Evolutionary conservation across 2,888 invertebrate species (phyloP).

Genomic region (Eledone cirrhosa): DNA sequence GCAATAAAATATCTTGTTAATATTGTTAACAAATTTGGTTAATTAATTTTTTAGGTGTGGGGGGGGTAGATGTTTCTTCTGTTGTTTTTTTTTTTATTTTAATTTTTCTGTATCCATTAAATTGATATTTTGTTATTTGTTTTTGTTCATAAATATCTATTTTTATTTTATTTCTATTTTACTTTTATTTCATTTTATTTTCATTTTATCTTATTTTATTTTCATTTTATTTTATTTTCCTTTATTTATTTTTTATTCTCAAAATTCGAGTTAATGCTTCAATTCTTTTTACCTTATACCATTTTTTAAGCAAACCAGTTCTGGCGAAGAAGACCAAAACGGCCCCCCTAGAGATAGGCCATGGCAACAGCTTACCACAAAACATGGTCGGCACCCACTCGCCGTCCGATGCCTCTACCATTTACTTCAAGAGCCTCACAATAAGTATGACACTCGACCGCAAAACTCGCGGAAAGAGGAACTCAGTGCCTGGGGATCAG

Average conservation of each 20-base stretch:
- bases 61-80: too few relatives aligned
- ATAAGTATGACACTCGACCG: constrained; percentile 57
- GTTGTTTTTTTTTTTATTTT: too few relatives aligned
- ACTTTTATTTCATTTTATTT: constrained; percentile 2
- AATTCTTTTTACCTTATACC: constrained; percentile 25
- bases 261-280: neutral
- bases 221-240: neutral
- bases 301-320: constrained; percentile 49
- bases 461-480: constrained; percentile 35
- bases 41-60: too few relatives aligned
- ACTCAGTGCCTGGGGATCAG: constrained; percentile 1
- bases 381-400: constrained; percentile 30
- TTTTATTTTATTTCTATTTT: neutral
- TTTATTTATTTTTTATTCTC: neutral
- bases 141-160: neutral
- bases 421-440: constrained; percentile 54
- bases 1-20: too few relatives aligned
- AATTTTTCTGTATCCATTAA: too few relatives aligned
- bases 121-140: too few relatives aligned
- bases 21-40: too few relatives aligned
- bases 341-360: constrained; percentile 44
- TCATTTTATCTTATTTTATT: neutral
- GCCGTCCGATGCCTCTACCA: constrained; percentile 35
- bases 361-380: constrained; percentile 9
- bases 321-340: constrained; percentile 59